phyloP scores from a whole-genome alignment of 2,113 vertebrate species.

The Potamarius usumacintae region DNA sequence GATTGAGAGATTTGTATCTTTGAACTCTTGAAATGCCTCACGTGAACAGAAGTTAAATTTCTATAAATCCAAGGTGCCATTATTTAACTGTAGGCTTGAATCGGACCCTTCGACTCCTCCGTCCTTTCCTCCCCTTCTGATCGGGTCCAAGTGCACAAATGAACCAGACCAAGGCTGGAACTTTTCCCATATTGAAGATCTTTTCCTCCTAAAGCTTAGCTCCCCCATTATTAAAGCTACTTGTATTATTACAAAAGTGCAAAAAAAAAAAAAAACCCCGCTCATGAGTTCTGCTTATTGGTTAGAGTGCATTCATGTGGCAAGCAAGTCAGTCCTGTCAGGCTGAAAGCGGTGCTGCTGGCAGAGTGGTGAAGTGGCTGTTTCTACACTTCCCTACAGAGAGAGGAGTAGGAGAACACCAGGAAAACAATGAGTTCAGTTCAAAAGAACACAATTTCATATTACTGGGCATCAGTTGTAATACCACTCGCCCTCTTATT shows the following conservation, averaged over 20 bases:
- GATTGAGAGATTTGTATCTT: background rate
- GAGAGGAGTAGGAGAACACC: background rate
- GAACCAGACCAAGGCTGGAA: background rate
- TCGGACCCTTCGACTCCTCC: background rate
- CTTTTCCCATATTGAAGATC: background rate
- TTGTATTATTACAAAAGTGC: slow-evolving; percentile 72
- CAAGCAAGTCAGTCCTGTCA: slow-evolving; percentile 58
- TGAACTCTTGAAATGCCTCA: background rate
- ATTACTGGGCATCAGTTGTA: background rate
- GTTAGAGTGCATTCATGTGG: slow-evolving; percentile 65
- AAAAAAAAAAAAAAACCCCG: slow-evolving; percentile 48
- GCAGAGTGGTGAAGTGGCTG: background rate
- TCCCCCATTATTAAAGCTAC: slow-evolving; percentile 60
- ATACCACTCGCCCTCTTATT: background rate
- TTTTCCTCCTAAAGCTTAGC: slow-evolving; percentile 4
- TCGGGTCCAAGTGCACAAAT: slow-evolving; percentile 1
- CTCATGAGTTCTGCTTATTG: slow-evolving; percentile 25
- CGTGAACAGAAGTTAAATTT: slow-evolving; percentile 32
- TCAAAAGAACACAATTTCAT: background rate
- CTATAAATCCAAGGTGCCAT: slow-evolving; percentile 39
- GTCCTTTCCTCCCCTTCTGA: background rate
- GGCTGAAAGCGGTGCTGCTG: slow-evolving; percentile 1
- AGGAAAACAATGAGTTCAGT: background rate
- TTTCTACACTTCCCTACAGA: slow-evolving; percentile 74
- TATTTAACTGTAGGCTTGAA: slow-evolving; percentile 1